Conservation (phyloP, 2,113 vertebrate species). For the Thermophis baileyi region DNA sequence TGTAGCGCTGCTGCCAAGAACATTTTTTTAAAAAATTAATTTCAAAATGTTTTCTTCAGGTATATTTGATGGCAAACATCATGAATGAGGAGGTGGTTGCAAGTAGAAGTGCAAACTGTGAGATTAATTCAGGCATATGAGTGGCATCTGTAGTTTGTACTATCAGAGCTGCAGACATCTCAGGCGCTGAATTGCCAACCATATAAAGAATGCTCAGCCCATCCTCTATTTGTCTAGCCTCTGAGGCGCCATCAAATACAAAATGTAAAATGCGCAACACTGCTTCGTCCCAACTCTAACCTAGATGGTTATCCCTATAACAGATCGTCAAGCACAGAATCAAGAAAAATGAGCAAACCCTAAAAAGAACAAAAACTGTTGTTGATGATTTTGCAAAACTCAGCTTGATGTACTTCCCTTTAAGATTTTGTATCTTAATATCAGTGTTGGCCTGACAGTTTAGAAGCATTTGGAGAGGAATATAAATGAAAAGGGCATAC, state of each 20-base stretch:
- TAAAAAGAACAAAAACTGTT: slow-evolving; percentile 43
- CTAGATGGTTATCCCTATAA: slow-evolving; percentile 67
- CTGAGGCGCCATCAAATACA: slow-evolving; percentile 57
- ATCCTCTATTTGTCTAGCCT: slow-evolving; percentile 50
- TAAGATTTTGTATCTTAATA: slow-evolving; percentile 64
- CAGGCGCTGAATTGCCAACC: background rate
- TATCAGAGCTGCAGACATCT: background rate
- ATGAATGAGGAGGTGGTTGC: background rate
- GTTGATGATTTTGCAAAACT: slow-evolving; percentile 55
- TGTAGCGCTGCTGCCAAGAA: background rate
- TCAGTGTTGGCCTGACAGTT: slow-evolving; percentile 57
- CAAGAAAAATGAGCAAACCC: slow-evolving; percentile 49
- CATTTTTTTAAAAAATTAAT: background rate
- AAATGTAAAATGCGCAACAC: slow-evolving; percentile 47
- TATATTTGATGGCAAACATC: background rate
- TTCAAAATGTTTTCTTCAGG: background rate
- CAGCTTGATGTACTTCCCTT: slow-evolving; percentile 53
- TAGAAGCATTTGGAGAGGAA: slow-evolving; percentile 51
- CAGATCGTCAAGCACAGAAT: slow-evolving; percentile 58
- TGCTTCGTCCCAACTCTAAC: slow-evolving; percentile 60
- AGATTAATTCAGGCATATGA: background rate
- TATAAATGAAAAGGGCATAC: slow-evolving; percentile 58
- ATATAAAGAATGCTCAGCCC: slow-evolving; percentile 1
- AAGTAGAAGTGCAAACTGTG: background rate
- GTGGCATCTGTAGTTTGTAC: background rate